These are phyloP conservation scores for Cryptotis parvus DNA, from an alignment of 2,113 vertebrate genomes.

Conservation along the genomic window DNA sequence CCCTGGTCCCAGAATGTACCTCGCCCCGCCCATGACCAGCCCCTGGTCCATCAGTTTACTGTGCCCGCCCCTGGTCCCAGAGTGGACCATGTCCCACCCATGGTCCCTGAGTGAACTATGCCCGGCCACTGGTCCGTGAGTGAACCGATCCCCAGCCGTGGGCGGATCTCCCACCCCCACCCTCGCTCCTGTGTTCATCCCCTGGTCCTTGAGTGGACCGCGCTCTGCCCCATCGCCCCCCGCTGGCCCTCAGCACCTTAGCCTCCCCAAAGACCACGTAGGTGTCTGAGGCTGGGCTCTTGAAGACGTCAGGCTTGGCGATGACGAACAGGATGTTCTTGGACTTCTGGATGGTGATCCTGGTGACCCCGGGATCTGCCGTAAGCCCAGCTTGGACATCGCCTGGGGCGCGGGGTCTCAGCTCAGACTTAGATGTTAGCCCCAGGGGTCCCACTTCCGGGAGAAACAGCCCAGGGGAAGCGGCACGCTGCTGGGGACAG, in stretches of 20 bases:
- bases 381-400: slow-evolving; percentile 97
- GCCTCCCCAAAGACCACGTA: slow-evolving; percentile 98
- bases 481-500: too few species aligned
- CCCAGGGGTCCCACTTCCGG: background rate
- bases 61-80: too few species aligned
- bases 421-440: background rate
- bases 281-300: slow-evolving; percentile 97
- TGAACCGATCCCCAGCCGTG: background rate
- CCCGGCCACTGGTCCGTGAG: too few species aligned
- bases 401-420: slow-evolving; percentile 85
- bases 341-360: slow-evolving; percentile 98
- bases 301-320: slow-evolving; percentile 97
- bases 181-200: background rate
- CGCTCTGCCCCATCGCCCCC: fast-evolving
- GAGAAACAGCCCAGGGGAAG: fast-evolving
- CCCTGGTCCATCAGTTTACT: too few species aligned
- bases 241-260: slow-evolving; percentile 88
- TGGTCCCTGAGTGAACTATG: too few species aligned
- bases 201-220: fast-evolving
- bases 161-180: too few species aligned
- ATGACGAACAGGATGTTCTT: slow-evolving; percentile 99
- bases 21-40: too few species aligned
- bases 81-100: too few species aligned
- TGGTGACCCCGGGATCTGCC: slow-evolving; percentile 96
- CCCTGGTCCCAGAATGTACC: too few species aligned